Base-by-base conservation (phyloP, 2,797 vertebrate species). In the Eulemur albifrons region DNA sequence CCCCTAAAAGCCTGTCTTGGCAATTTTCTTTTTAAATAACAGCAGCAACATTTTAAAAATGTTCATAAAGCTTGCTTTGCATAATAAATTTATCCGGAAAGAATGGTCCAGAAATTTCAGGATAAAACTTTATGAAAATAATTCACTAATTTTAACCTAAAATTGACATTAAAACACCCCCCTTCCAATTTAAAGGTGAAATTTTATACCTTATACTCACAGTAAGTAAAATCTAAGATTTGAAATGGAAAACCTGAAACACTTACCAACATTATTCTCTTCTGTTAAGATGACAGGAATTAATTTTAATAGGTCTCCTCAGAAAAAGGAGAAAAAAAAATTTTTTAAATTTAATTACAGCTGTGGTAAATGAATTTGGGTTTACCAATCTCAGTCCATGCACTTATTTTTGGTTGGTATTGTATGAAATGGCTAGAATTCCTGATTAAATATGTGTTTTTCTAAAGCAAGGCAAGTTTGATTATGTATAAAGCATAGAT, bases 401-500 rank as follows among this genome's bases (percentile, higher is more conserved):
- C 25, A 63, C 61, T 96, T 96, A 63, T 21, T 89, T 96, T 0
- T 93, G 96, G 57, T 94, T 97, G 3, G 0, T 90, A 97, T 88
- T 87, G 25, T 77, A 92, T 85, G 91, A 98, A 97, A 93, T 85
- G 97, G 90, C 65, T 89, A 90, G 87, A 94, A 96, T 88, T 97
- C 70, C 81, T 97, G 95, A 97, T 80, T 90, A 96, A 12, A 70
- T 91, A 63, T 89, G 14, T 77, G 40, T 96, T 97, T 98, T 98
- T 94, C 85, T 77, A 93, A 97, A 95, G 92, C 96, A 97, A 97
- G 17, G 96, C 72, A 88, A 87, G 85, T 79, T 23, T 96, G 54
- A 97, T 93, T 96, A 94, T 85, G 23, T 82, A 88, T 65, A 92
- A 97, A 92, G 86, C 80, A 96, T 8, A 96, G 73, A 57, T 88